Percentiles rank a stretch among this genome's conserved stretches.
Evolutionary conservation across 1,140 invertebrate genomes (phyloP).

Genomic region (Gonatopus flavifemur): DNA sequence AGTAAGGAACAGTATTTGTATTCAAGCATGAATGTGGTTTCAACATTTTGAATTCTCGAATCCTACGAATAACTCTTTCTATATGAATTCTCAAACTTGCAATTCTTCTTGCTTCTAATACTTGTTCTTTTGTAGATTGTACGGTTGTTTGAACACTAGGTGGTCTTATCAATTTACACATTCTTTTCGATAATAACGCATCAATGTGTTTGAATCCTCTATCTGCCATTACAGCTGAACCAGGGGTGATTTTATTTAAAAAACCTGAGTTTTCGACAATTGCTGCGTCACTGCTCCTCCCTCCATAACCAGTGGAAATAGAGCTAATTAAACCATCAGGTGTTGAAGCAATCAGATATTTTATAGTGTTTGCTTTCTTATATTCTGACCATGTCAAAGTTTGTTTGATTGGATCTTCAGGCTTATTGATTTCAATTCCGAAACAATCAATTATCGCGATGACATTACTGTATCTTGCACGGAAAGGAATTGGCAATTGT

Average conservation of each 20-base stretch:
- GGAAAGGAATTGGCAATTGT: slow-evolving; percentile 27
- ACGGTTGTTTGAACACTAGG: slow-evolving; percentile 33
- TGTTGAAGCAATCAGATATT: slow-evolving; percentile 55
- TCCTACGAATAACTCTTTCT: slow-evolving; percentile 33
- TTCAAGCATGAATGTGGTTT: slow-evolving; percentile 33
- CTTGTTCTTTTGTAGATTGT: slow-evolving; percentile 26
- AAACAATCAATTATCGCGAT: slow-evolving; percentile 47
- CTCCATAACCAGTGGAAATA: slow-evolving; percentile 48
- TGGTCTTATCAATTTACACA: slow-evolving; percentile 36
- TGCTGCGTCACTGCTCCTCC: slow-evolving; percentile 38
- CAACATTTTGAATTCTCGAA: slow-evolving; percentile 35
- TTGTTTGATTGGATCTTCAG: slow-evolving; percentile 44
- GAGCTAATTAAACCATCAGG: slow-evolving; percentile 51
- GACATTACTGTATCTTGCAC: slow-evolving; percentile 34
- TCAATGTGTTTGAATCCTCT: slow-evolving; percentile 43
- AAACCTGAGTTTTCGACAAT: slow-evolving; percentile 44
- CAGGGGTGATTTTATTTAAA: slow-evolving; percentile 30
- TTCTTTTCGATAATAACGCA: slow-evolving; percentile 21
- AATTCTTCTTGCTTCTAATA: slow-evolving; percentile 34
- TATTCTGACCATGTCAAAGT: slow-evolving; percentile 55
- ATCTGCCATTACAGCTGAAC: slow-evolving; percentile 37
- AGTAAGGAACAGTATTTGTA: slow-evolving; percentile 20
- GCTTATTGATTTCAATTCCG: slow-evolving; percentile 52
- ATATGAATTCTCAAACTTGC: slow-evolving; percentile 36
- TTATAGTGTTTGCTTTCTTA: slow-evolving; percentile 55